Evolutionary conservation across 2,113 vertebrate species (phyloP).

Genomic region (Neotragus pygmaeus): DNA sequence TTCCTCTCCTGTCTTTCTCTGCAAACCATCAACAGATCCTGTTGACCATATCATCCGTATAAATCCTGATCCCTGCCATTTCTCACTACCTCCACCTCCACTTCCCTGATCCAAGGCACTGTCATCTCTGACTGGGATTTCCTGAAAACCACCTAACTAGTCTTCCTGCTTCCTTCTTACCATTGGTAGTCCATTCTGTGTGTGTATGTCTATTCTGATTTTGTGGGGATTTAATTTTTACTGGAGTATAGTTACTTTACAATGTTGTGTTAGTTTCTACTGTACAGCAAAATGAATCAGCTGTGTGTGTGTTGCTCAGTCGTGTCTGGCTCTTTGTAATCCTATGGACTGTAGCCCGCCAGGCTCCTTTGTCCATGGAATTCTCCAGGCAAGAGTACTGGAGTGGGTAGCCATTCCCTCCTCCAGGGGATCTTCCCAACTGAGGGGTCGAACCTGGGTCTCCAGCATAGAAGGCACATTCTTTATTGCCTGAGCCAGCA

Average conservation of each 20-base stretch:
- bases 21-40: neutral
- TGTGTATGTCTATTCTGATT: neutral
- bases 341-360: accelerated
- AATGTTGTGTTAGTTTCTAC: neutral
- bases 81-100: neutral
- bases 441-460: neutral
- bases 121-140: neutral
- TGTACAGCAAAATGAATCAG: neutral
- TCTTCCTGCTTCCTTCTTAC: neutral
- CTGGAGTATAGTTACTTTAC: neutral
- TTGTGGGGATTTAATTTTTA: neutral
- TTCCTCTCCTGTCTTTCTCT: neutral
- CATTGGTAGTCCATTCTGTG: neutral
- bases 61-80: neutral
- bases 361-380: neutral
- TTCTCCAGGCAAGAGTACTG: neutral
- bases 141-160: neutral
- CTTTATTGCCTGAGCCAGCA: neutral
- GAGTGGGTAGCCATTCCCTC: neutral
- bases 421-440: neutral
- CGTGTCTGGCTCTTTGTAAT: neutral
- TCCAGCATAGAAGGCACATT: neutral
- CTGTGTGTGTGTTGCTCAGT: accelerated
- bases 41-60: accelerated
- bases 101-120: neutral